Evolutionary conservation across 2,797 vertebrate genomes (phyloP).

Genomic region (Apogon talboti): DNA sequence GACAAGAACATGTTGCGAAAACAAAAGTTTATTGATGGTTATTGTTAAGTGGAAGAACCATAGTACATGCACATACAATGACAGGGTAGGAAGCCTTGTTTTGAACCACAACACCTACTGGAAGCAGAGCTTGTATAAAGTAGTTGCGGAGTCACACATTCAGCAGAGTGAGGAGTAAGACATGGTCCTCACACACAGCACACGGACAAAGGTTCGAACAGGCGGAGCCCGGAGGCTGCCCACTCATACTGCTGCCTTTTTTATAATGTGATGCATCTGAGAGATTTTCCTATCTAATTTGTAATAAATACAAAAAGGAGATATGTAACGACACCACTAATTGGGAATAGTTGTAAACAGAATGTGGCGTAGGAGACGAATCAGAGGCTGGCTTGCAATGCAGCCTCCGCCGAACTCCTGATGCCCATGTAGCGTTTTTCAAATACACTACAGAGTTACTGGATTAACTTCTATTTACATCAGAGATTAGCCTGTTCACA

Average conservation of each 20-base stretch:
- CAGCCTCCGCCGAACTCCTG: slow-evolving; percentile 42
- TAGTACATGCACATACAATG: slow-evolving; percentile 98
- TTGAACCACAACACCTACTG: slow-evolving; percentile 90
- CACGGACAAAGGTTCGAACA: slow-evolving; percentile 85
- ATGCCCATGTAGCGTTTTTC: slow-evolving; percentile 61
- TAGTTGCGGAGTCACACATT: slow-evolving; percentile 80
- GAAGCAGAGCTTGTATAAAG: slow-evolving; percentile 95
- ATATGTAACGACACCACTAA: slow-evolving; percentile 92
- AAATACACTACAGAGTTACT: slow-evolving; percentile 63
- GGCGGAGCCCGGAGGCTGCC: slow-evolving; percentile 3
- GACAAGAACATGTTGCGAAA: slow-evolving; percentile 82
- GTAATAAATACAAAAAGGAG: slow-evolving; percentile 90
- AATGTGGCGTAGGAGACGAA: slow-evolving; percentile 82
- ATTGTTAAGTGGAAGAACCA: slow-evolving; percentile 92
- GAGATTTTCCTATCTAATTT: slow-evolving; percentile 79
- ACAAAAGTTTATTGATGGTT: slow-evolving; percentile 96
- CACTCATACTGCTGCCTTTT: slow-evolving; percentile 46
- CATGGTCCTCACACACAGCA: slow-evolving; percentile 77
- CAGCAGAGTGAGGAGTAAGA: slow-evolving; percentile 45
- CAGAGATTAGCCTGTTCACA: slow-evolving; percentile 75
- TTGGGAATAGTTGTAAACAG: slow-evolving; percentile 95
- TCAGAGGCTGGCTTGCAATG: slow-evolving; percentile 47
- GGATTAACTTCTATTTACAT: slow-evolving; percentile 75
- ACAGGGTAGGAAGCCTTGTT: slow-evolving; percentile 92
- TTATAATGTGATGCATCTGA: slow-evolving; percentile 74